A percentile compares a stretch with the other conserved stretches of the same genome.
phyloP scores from a whole-genome alignment of 2,888 invertebrate genomes.

The Limnephilus rhombicus region DNA sequence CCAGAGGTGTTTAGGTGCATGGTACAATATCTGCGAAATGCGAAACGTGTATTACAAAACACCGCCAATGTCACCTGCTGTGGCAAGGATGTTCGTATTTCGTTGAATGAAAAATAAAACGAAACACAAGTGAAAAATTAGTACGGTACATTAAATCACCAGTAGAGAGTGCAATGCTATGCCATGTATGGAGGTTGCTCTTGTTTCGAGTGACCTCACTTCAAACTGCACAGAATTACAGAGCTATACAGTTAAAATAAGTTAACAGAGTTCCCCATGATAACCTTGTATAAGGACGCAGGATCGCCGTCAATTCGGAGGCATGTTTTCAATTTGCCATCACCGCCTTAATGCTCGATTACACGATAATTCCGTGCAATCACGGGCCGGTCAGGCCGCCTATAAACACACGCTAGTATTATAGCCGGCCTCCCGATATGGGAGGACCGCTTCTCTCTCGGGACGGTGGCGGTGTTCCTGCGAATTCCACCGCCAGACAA shows the following conservation, averaged over 20 bases:
- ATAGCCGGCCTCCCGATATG: conserved; percentile 24
- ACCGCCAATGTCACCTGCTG: no score
- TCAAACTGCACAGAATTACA: neutral
- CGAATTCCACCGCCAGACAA: conserved; percentile 10
- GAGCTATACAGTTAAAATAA: neutral
- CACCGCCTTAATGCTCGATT: conserved; percentile 38
- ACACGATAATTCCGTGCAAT: conserved; percentile 44
- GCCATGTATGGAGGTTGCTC: conserved; percentile 3
- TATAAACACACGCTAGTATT: neutral
- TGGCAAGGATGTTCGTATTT: no score
- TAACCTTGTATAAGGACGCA: conserved; percentile 37
- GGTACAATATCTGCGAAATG: no score
- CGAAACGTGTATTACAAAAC: no score
- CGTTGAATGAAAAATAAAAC: no score
- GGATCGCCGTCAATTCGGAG: conserved; percentile 16
- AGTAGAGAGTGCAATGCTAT: neutral
- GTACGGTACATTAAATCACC: no score
- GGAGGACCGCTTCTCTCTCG: conserved; percentile 38
- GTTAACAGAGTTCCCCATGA: neutral
- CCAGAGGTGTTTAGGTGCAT: no score
- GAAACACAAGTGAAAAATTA: no score
- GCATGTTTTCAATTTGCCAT: conserved; percentile 46
- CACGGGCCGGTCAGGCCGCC: conserved; percentile 4
- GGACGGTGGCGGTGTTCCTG: conserved; percentile 18
- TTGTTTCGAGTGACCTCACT: conserved; percentile 18